A percentile compares a stretch with the other conserved stretches of the same genome.
phyloP scores from a whole-genome alignment of 2,113 vertebrate genomes.

The Pachycephala philippinensis region DNA sequence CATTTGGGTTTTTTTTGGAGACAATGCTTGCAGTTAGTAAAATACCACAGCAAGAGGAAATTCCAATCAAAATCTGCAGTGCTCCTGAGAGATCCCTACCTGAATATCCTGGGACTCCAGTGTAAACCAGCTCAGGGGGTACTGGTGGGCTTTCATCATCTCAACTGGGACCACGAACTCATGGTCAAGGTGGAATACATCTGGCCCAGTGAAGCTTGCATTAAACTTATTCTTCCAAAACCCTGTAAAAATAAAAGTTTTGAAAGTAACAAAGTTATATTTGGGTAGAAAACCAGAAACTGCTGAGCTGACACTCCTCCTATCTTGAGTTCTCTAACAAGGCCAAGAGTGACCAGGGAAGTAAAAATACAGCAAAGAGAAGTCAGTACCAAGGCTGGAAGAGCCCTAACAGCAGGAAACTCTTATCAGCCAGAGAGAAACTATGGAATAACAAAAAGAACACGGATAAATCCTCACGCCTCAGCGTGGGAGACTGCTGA shows the following conservation, averaged over 20 bases:
- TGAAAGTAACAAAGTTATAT: background rate
- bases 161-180: conserved; percentile 80
- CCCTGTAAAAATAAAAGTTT: conserved; percentile 66
- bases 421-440: conserved; percentile 13
- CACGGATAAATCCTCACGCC: background rate
- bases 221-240: conserved; percentile 89
- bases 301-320: background rate
- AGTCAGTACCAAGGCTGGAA: background rate
- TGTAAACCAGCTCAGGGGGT: conserved; percentile 81
- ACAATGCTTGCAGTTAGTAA: background rate
- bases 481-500: background rate
- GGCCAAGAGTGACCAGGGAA: background rate
- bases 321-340: background rate
- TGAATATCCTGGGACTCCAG: conserved; percentile 81
- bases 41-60: background rate
- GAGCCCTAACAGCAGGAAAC: background rate
- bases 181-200: conserved; percentile 82
- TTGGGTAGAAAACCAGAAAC: background rate
- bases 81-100: conserved; percentile 64
- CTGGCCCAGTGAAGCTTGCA: conserved; percentile 77
- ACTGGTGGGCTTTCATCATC: conserved; percentile 87
- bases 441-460: background rate
- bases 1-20: background rate
- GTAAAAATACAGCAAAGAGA: background rate
- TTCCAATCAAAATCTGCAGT: background rate